These are phyloP conservation scores for Temnothorax rugatulus DNA, from an alignment of 2,888 invertebrate genomes.

Conservation along the genomic window DNA sequence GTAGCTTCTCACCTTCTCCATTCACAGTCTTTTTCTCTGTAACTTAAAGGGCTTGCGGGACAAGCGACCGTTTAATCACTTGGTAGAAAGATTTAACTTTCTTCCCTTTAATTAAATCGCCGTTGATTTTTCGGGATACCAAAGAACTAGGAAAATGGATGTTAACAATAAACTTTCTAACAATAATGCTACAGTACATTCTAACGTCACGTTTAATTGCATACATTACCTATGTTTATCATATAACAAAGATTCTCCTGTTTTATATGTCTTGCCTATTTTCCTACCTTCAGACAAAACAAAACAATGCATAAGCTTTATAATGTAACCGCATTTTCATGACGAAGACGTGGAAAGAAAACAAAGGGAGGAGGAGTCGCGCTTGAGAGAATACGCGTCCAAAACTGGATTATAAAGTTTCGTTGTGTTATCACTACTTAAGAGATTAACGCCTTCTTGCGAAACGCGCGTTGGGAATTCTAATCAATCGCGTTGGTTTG, in stretches of 20 bases:
- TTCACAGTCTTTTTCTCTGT: not conserved
- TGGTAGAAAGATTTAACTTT: slow-evolving; percentile 40
- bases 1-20: not conserved
- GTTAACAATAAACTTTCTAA: not conserved
- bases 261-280: slow-evolving; percentile 50
- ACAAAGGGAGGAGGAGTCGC: not conserved
- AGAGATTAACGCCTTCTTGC: slow-evolving; percentile 72
- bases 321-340: not conserved
- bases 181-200: not conserved
- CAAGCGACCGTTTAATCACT: slow-evolving; percentile 42
- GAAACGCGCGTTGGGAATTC: slow-evolving; percentile 61
- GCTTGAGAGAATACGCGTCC: slow-evolving; percentile 63
- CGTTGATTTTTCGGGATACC: slow-evolving; percentile 33
- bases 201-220: not conserved
- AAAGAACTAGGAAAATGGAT: not conserved
- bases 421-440: slow-evolving; percentile 75
- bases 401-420: slow-evolving; percentile 77
- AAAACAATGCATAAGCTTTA: slow-evolving; percentile 38
- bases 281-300: slow-evolving; percentile 26
- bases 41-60: slow-evolving; percentile 14
- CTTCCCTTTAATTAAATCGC: slow-evolving; percentile 64
- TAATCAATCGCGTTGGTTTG: slow-evolving; percentile 61
- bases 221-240: not conserved
- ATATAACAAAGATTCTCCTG: not conserved
- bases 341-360: slow-evolving; percentile 29